A percentile compares a stretch with the other conserved stretches of the same genome.
These are phyloP conservation scores for Limosa lapponica DNA, from an alignment of 2,797 vertebrate species.

Conservation along the genomic window DNA sequence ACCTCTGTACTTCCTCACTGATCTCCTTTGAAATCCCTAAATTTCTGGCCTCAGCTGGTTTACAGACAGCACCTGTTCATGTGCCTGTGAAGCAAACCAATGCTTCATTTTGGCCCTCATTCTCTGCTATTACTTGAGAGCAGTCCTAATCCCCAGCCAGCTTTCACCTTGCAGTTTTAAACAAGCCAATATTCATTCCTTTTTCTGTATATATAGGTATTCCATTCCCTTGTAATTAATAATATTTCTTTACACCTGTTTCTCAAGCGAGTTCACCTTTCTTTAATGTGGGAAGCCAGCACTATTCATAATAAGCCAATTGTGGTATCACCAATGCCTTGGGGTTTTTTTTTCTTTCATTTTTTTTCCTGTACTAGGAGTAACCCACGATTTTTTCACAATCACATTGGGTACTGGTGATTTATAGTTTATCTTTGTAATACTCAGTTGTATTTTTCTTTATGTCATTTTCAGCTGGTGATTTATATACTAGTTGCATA, in stretches of 20 bases:
- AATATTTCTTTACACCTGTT: not conserved
- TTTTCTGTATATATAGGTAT: not conserved
- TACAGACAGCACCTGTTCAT: not conserved
- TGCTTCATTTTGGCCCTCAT: rapidly evolving
- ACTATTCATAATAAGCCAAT: not conserved
- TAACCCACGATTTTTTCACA: not conserved
- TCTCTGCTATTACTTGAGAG: not conserved
- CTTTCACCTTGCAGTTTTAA: not conserved
- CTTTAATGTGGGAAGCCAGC: not conserved
- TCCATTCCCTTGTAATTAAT: not conserved
- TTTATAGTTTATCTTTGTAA: conserved; percentile 42
- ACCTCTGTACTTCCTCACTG: not conserved
- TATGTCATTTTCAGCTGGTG: conserved; percentile 14
- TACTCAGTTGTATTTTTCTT: not conserved
- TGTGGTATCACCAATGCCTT: not conserved
- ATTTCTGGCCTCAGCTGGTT: not conserved
- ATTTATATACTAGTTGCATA: conserved; percentile 38
- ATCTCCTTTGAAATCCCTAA: not conserved
- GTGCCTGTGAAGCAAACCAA: no score
- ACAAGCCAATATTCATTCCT: not conserved
- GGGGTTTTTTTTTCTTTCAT: not conserved
- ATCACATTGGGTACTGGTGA: not conserved
- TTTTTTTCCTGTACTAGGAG: not conserved
- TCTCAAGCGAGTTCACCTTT: not conserved
- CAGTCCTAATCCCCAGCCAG: not conserved